Evolutionary conservation across 2,797 vertebrate species (phyloP), one percentile per base, ranked within the genome.

Genomic region (Pangasius sanitwongsei): DNA sequence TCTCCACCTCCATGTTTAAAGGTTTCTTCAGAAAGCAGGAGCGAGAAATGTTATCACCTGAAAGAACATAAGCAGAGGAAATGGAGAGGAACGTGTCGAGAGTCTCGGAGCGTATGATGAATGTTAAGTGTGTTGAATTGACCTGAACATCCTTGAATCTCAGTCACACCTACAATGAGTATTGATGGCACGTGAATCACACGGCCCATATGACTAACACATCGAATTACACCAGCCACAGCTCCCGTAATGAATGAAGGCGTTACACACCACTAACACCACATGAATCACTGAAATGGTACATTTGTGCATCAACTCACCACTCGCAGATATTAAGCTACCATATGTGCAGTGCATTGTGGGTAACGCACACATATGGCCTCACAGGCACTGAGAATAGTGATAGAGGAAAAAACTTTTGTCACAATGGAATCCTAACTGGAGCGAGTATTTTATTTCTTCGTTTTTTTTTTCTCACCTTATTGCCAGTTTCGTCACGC

Each of bases 111-210:
- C 34, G 1, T 25, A 34, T 53, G 70, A 84, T 88, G 69, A 84
- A 83, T 83, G 69, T 44, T 63, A 84, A 65, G 28, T 1, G 55
- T 34, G 53, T 44, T 15, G 55, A 72, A 41, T 75, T 83, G 87
- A 83, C 82, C 87, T 7, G 44, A 61, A 77, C 55, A 44, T 69
- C 86, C 77, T 69, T 87, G 77, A 67, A 53, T 69, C 48, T 81
- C 63, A 28, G 44, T 65, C 81, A 55, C 67, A 15, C 9, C 67
- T 65, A n/a, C 41, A 63, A 67, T 77, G 82, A 88, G 74, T 67
- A 85, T 85, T 13, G 59, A 88, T 84, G 55, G n/a, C 20, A 23
- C 37, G 81, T 37, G 87, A 88, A 84, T 83, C 87, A 1, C 69
- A 23, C 25, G 11, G 50, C 20, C 53, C 41, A 83, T 83, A 2